These are phyloP conservation scores for Euglossa dilemma DNA, from an alignment of 1,140 invertebrate genomes.

Conservation along the genomic window DNA sequence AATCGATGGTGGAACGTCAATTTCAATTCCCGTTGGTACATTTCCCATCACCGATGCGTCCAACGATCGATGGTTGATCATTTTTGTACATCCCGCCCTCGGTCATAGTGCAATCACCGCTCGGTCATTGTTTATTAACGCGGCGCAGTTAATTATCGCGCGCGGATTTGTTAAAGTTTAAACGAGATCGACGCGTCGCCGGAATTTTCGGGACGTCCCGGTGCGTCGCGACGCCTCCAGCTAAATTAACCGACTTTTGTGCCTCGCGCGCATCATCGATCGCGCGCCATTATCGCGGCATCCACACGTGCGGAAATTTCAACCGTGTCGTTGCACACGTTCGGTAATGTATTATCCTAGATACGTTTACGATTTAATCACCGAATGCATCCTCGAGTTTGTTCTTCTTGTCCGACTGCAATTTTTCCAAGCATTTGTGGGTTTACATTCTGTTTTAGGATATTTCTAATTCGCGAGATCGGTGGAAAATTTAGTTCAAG, in stretches of 20 bases:
- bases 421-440: too few species aligned
- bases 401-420: too few species aligned
- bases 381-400: too few species aligned
- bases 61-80: neutral
- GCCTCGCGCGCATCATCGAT: neutral
- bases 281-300: neutral
- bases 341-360: conserved; percentile 14
- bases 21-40: neutral
- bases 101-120: neutral
- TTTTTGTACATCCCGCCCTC: neutral
- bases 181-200: neutral
- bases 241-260: conserved; percentile 27
- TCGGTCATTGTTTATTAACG: conserved; percentile 15
- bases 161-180: conserved; percentile 20
- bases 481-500: too few species aligned
- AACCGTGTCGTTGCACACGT: neutral
- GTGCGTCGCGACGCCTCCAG: neutral
- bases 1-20: neutral
- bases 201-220: conserved; percentile 4
- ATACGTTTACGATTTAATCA: neutral
- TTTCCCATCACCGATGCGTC: neutral
- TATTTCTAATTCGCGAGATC: too few species aligned
- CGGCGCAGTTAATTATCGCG: conserved; percentile 8
- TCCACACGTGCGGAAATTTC: neutral
- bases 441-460: too few species aligned